A percentile compares a stretch with the other conserved stretches of the same genome.
phyloP scores from a whole-genome alignment of 2,888 invertebrate genomes.

The Cephalotes varians region DNA sequence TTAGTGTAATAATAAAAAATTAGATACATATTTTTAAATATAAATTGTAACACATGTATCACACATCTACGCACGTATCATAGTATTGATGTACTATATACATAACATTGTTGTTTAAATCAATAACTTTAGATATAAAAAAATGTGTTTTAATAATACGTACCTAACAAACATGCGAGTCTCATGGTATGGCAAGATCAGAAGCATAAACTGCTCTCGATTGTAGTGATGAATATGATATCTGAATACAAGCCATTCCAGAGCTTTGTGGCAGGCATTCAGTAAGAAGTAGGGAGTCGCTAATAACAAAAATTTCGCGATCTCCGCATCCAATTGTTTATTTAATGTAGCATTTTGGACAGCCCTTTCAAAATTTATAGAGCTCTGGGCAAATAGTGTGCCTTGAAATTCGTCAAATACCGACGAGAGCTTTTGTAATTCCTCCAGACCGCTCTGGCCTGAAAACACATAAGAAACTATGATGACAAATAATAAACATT shows the following conservation, averaged over 20 bases:
- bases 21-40: too few species aligned
- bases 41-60: too few species aligned
- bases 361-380: slow-evolving; percentile 93
- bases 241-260: slow-evolving; percentile 98
- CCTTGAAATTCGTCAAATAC: slow-evolving; percentile 91
- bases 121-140: neutral
- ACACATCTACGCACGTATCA: too few species aligned
- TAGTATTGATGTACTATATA: neutral
- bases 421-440: slow-evolving; percentile 91
- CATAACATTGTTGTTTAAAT: neutral
- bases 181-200: slow-evolving; percentile 97
- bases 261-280: slow-evolving; percentile 94
- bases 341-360: slow-evolving; percentile 92
- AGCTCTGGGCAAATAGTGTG: slow-evolving; percentile 92
- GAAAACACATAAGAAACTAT: slow-evolving; percentile 53
- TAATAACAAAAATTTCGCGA: slow-evolving; percentile 92
- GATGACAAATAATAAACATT: neutral
- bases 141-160: neutral
- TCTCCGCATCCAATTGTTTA: slow-evolving; percentile 90
- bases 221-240: slow-evolving; percentile 96
- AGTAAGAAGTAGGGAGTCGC: slow-evolving; percentile 96
- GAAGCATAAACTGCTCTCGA: slow-evolving; percentile 91
- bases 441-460: slow-evolving; percentile 93
- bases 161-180: slow-evolving; percentile 94
- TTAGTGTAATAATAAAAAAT: too few species aligned